Percentiles rank a stretch among this genome's conserved stretches.
phyloP scores from a whole-genome alignment of 2,797 vertebrate species.

The Sebastes reedi region DNA sequence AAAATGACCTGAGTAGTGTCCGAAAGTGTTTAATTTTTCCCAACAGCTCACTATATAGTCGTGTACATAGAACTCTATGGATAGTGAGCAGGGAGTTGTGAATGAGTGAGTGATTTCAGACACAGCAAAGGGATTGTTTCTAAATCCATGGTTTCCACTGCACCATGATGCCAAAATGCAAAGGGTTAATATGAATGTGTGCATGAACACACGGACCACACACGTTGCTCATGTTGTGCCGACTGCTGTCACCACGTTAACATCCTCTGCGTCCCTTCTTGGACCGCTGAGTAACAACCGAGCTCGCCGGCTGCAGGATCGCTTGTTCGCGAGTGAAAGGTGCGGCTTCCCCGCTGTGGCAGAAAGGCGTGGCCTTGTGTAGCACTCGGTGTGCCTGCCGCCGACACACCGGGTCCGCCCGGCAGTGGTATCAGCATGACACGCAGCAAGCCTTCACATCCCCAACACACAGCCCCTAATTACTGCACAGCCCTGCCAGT shows the following conservation, averaged over 20 bases:
- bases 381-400: slow-evolving; percentile 8
- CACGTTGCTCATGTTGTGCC: neutral
- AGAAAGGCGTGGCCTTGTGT: slow-evolving; percentile 32
- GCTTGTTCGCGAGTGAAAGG: slow-evolving; percentile 4
- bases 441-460: slow-evolving; percentile 54
- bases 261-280: neutral
- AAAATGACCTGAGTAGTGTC: too few relatives aligned
- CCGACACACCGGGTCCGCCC: slow-evolving; percentile 30
- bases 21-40: too few relatives aligned
- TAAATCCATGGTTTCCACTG: neutral
- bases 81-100: too few relatives aligned
- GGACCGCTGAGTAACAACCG: neutral
- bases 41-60: too few relatives aligned
- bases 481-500: slow-evolving; percentile 68
- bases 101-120: too few relatives aligned
- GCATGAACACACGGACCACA: neutral
- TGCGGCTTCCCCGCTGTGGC: slow-evolving; percentile 35
- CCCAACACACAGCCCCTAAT: slow-evolving; percentile 66
- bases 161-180: neutral
- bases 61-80: too few relatives aligned
- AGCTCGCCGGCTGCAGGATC: slow-evolving; percentile 6
- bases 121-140: too few relatives aligned
- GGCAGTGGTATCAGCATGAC: slow-evolving; percentile 62
- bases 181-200: neutral
- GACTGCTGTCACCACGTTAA: slow-evolving; percentile 1